These are phyloP conservation scores for Heliconius nattereri DNA, from an alignment of 1,140 invertebrate species.

Conservation along the genomic window DNA sequence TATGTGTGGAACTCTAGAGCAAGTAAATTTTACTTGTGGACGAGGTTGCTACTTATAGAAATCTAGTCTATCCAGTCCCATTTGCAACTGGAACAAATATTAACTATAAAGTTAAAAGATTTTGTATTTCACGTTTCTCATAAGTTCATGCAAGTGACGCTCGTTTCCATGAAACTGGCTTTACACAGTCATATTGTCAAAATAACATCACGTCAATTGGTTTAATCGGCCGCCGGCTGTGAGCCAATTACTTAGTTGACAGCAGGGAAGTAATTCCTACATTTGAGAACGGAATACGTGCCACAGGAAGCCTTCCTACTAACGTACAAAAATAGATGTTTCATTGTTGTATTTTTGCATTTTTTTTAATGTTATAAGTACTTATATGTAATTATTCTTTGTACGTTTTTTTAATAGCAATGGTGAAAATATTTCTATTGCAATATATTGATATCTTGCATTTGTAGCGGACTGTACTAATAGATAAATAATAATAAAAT, in stretches of 20 bases:
- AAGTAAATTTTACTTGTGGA: slow-evolving; percentile 19
- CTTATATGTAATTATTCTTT: background rate
- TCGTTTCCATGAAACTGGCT: slow-evolving; percentile 44
- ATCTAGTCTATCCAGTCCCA: slow-evolving; percentile 32
- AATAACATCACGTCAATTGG: slow-evolving; percentile 78
- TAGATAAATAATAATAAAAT: slow-evolving; percentile 15
- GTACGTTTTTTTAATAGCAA: background rate
- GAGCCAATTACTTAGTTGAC: slow-evolving; percentile 79
- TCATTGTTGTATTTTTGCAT: background rate
- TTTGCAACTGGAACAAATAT: slow-evolving; percentile 19
- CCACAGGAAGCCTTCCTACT: slow-evolving; percentile 76
- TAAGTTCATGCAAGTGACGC: background rate
- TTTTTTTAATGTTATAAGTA: background rate
- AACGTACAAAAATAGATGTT: slow-evolving; percentile 66
- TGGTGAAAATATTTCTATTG: background rate
- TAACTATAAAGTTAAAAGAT: slow-evolving; percentile 13
- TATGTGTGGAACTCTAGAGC: slow-evolving; percentile 9
- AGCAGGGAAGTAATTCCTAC: slow-evolving; percentile 79
- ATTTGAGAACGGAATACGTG: slow-evolving; percentile 75
- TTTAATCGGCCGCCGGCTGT: slow-evolving; percentile 76
- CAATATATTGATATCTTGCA: slow-evolving; percentile 32
- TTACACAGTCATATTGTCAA: slow-evolving; percentile 69
- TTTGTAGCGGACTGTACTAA: background rate
- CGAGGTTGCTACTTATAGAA: slow-evolving; percentile 24
- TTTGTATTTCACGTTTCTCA: slow-evolving; percentile 13